Evolutionary conservation across 2,888 invertebrate genomes (phyloP).

Genomic region (Machimus atricapillus): DNA sequence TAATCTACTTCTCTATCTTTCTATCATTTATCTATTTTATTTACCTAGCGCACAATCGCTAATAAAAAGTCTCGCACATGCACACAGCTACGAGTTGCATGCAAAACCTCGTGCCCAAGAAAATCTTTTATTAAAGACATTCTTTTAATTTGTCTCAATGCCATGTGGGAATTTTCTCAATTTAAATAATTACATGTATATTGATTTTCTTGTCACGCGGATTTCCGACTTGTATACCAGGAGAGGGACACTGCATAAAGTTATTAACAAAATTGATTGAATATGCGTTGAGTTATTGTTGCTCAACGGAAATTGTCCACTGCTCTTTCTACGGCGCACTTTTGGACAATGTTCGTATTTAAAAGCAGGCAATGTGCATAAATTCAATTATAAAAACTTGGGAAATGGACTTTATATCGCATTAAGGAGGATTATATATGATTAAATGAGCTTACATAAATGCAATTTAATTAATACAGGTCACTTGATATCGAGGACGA

Average conservation of each 20-base stretch:
- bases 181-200: neutral
- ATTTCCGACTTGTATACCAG: neutral
- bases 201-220: neutral
- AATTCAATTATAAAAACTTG: neutral
- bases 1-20: neutral
- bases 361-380: neutral
- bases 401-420: neutral
- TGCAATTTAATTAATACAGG: neutral
- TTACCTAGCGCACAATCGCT: neutral
- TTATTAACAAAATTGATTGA: neutral
- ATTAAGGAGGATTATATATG: neutral
- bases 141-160: neutral
- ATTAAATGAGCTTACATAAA: neutral
- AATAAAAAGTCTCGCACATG: neutral
- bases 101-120: neutral
- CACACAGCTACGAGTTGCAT: neutral
- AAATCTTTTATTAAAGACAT: neutral
- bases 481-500: neutral
- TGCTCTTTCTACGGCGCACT: neutral
- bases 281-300: neutral
- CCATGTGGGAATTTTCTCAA: neutral
- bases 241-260: neutral
- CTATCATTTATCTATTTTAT: neutral
- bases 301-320: neutral
- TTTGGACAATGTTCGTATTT: neutral